phyloP scores from a whole-genome alignment of 2,888 invertebrate species.

The Tipula helvola region DNA sequence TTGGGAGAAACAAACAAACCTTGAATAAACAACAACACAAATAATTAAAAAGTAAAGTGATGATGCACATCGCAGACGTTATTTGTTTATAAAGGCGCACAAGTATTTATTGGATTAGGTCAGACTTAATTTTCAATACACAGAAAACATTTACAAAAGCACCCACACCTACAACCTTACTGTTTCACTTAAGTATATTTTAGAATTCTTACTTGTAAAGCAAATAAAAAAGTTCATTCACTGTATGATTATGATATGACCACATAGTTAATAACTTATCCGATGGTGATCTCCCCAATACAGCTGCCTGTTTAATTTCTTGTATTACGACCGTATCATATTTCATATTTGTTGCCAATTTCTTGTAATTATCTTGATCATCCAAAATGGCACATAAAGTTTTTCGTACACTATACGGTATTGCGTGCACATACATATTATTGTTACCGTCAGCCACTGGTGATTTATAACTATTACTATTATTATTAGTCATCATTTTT shows the following conservation, averaged over 20 bases:
- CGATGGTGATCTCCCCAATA: conserved; percentile 51
- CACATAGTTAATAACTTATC: conserved; percentile 63
- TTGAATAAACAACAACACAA: too few relatives aligned
- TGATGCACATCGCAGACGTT: too few relatives aligned
- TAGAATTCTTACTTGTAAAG: not conserved
- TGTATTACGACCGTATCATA: not conserved
- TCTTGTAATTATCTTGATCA: conserved; percentile 65
- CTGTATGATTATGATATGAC: conserved; percentile 73
- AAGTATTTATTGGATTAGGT: too few relatives aligned
- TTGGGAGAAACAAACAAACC: too few relatives aligned
- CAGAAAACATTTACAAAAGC: not conserved
- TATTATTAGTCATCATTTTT: not conserved
- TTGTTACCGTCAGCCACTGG: not conserved
- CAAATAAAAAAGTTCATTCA: conserved; percentile 54
- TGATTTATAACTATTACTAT: not conserved
- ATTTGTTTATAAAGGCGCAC: too few relatives aligned
- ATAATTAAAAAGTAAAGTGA: too few relatives aligned
- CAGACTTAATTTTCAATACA: too few relatives aligned
- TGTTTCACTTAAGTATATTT: not conserved
- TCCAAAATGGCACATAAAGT: conserved; percentile 68
- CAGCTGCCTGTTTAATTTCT: conserved; percentile 42
- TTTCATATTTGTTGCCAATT: conserved; percentile 45
- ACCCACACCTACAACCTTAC: not conserved
- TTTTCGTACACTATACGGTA: conserved; percentile 55
- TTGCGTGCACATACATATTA: conserved; percentile 51